These are phyloP conservation scores for Alethe castanea DNA, from an alignment of 2,113 vertebrate species.

Conservation along the genomic window DNA sequence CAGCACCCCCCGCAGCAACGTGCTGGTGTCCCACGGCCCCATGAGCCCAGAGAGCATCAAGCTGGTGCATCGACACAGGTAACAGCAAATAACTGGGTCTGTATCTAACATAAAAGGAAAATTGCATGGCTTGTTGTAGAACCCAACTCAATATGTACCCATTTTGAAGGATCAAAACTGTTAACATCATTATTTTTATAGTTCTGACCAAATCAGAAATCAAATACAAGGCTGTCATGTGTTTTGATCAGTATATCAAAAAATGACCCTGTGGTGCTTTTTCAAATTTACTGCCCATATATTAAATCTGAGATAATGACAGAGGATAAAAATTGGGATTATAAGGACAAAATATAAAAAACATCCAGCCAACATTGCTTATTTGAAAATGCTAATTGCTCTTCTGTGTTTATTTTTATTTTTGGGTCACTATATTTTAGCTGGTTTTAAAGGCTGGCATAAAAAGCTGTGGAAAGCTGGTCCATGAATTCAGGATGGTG, in stretches of 20 bases:
- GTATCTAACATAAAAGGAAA: neutral
- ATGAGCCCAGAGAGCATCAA: slow-evolving; percentile 91
- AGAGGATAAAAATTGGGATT: neutral
- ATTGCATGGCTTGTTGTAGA: neutral
- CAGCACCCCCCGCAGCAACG: slow-evolving; percentile 84
- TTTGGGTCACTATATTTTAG: neutral
- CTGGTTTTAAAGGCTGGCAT: neutral
- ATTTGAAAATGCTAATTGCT: neutral
- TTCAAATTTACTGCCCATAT: neutral
- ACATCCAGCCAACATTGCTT: neutral
- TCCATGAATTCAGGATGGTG: neutral
- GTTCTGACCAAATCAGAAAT: neutral
- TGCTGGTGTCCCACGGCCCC: slow-evolving; percentile 84
- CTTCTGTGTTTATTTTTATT: neutral
- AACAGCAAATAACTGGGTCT: neutral
- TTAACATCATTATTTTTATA: neutral
- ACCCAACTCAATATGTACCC: neutral
- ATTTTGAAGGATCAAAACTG: neutral
- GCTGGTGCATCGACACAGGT: slow-evolving; percentile 92
- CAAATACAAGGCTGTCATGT: neutral
- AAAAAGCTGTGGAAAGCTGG: neutral
- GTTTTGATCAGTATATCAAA: neutral
- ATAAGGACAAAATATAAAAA: neutral
- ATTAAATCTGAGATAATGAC: neutral
- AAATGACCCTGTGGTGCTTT: neutral